Evolutionary conservation across 1,140 invertebrate genomes (phyloP).

Genomic region (Procambarus virginalis): DNA sequence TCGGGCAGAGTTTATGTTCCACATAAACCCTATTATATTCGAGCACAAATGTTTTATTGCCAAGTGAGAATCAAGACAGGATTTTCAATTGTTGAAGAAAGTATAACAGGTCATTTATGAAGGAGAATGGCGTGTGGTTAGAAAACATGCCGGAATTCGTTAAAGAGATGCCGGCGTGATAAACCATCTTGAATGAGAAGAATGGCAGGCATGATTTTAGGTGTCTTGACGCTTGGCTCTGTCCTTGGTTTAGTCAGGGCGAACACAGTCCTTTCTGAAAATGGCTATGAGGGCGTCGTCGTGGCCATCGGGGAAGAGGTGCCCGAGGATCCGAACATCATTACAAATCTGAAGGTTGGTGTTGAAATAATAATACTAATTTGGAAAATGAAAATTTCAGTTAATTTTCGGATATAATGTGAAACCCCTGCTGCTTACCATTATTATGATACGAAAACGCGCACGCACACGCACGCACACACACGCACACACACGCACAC

Average conservation of each 20-base stretch:
- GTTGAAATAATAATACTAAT: too few species aligned
- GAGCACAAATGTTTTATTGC: too few species aligned
- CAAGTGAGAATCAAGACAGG: too few species aligned
- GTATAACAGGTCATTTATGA: neutral
- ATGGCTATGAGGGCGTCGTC: slow-evolving; percentile 71
- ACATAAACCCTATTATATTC: neutral
- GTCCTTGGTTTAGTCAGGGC: slow-evolving; percentile 13
- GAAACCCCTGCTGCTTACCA: too few species aligned
- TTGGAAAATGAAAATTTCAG: too few species aligned
- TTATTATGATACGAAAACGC: too few species aligned
- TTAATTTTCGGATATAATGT: too few species aligned
- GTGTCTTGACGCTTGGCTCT: neutral
- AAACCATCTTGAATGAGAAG: neutral
- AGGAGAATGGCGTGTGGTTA: neutral
- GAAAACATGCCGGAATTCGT: neutral
- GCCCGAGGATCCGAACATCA: slow-evolving; percentile 58
- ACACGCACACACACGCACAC: too few species aligned
- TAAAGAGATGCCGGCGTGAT: neutral
- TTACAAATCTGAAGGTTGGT: slow-evolving; percentile 70
- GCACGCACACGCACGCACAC: too few species aligned
- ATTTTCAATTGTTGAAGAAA: neutral
- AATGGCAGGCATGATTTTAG: neutral
- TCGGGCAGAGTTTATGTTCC: neutral
- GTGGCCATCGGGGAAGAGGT: slow-evolving; percentile 70
- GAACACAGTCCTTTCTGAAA: slow-evolving; percentile 59